Conservation (phyloP, 2,888 invertebrate species). For the Yponomeuta evonymella region DNA sequence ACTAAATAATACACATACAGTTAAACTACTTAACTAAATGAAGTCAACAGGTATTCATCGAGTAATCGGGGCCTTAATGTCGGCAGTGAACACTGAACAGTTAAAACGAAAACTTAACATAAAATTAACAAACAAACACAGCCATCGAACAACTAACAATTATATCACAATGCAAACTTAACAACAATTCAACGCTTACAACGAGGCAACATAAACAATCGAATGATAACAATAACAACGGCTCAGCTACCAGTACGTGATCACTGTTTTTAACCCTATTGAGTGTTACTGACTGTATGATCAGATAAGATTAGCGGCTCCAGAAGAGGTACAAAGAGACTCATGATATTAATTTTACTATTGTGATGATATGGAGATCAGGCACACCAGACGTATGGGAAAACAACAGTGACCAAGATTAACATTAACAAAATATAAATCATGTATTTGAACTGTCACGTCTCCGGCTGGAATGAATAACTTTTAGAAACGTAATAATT, state of each 20-base stretch:
- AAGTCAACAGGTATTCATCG: slow-evolving; percentile 23
- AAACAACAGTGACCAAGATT: slow-evolving; percentile 45
- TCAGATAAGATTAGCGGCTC: background rate
- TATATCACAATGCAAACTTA: slow-evolving; percentile 63
- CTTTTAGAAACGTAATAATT: background rate
- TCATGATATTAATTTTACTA: slow-evolving; percentile 9
- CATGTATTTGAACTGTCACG: background rate
- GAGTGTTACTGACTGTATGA: slow-evolving; percentile 6
- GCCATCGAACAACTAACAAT: slow-evolving; percentile 53
- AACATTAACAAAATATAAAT: slow-evolving; percentile 10
- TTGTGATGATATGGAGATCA: slow-evolving; percentile 8
- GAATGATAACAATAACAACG: slow-evolving; percentile 23
- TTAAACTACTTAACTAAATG: slow-evolving; percentile 23
- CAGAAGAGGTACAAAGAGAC: background rate
- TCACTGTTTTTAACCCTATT: slow-evolving; percentile 53
- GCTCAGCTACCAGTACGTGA: slow-evolving; percentile 32
- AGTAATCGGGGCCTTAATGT: slow-evolving; percentile 56
- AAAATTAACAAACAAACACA: slow-evolving; percentile 76
- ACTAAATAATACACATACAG: slow-evolving; percentile 25
- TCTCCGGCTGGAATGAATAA: background rate
- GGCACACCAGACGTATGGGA: slow-evolving; percentile 24
- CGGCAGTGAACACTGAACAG: slow-evolving; percentile 48
- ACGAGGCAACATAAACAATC: slow-evolving; percentile 55
- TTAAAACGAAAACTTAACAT: slow-evolving; percentile 75
- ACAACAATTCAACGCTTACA: slow-evolving; percentile 69